Base-by-base conservation (phyloP, 2,797 vertebrate genomes). In the Gymnopithys bicolor region DNA sequence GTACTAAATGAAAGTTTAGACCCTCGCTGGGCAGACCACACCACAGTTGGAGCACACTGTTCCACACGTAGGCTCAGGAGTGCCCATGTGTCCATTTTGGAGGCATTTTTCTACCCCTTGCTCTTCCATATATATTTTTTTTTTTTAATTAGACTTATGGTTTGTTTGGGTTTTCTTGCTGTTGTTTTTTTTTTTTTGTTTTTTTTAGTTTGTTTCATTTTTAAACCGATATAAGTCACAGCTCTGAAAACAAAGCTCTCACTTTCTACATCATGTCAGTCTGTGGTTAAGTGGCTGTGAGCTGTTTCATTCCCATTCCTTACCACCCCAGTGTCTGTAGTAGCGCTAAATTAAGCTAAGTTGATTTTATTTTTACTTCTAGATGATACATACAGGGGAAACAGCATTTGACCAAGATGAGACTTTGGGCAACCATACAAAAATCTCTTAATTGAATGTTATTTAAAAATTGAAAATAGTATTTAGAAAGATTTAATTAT, bases 1-100 rank as follows among this genome's bases (percentile, higher is more conserved):
- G 96, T 87, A 52, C 64, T 58, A 67, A 76, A 74, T 90, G 91
- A 95, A 97, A 94, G 76, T 79, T 95, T 89, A 97, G 91, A 76
- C 64, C 83, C 71, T 92, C 11, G 12, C 78, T 69, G 68, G 85
- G 62, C 68, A 89, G 83, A 73, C 83, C 53, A 55, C 70, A 39
- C 69, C 35, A 27, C 19, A 2, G 39, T 49, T 83, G 60, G 89
- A 82, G 78, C 69, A 90, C 11, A 32, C 45, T 7, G 52, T 73
- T 75, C 67, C 46, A 90, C 92, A 88, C 85, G 77, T 89, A 93
- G 87, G 49, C 75, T 73, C 67, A 74, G 83, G 37, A 21, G 11
- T 2, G 4, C 5, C 24, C 41, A 43, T 19, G 24, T 73, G 52
- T 49, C 91, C 23, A 1, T 45, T 90, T 55, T 75, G 48, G 77